Evolutionary conservation across 2,797 vertebrate genomes (phyloP).

Genomic region (Acanthiza pusilla): DNA sequence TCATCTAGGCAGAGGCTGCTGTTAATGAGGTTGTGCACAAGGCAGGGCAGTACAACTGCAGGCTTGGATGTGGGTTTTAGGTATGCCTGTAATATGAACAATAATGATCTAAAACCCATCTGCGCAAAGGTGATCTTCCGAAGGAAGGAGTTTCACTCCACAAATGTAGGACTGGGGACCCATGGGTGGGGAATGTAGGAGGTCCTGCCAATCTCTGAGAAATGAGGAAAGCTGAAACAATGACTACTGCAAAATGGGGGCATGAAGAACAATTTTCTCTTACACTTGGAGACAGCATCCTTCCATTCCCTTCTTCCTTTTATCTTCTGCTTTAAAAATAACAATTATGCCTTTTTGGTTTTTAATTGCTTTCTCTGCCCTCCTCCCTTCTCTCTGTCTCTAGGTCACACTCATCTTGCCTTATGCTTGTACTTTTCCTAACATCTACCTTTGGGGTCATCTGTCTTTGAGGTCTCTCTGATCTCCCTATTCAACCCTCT

Average conservation of each 20-base stretch:
- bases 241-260: neutral
- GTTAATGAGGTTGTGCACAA: neutral
- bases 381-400: neutral
- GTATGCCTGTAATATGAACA: neutral
- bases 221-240: neutral
- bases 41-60: neutral
- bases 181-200: neutral
- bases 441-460: neutral
- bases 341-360: fast-evolving
- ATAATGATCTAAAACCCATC: constrained; percentile 17
- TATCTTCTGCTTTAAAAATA: neutral
- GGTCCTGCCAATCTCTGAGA: neutral
- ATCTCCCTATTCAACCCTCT: neutral
- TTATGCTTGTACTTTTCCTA: neutral
- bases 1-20: neutral
- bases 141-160: neutral
- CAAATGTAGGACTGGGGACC: neutral
- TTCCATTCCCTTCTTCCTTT: neutral
- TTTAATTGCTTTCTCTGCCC: neutral
- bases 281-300: neutral
- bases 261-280: neutral
- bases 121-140: neutral
- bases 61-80: neutral
- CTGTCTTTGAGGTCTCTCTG: neutral
- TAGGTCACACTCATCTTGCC: neutral